Conservation (phyloP, 1,140 invertebrate genomes). For the Phymastichus coffea region DNA sequence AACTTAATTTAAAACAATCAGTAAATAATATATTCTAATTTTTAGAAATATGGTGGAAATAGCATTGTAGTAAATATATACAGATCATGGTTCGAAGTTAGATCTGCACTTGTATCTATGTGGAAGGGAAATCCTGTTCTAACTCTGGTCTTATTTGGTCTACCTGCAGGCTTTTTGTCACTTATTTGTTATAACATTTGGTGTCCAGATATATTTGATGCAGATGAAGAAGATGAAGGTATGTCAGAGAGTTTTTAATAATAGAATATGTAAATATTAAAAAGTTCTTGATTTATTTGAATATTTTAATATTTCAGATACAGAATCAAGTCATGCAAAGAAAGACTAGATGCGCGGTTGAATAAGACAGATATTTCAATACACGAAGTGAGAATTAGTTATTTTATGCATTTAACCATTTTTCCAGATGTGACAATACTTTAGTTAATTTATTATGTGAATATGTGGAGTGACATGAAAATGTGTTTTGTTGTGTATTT, state of each 20-base stretch:
- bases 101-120: slow-evolving; percentile 75
- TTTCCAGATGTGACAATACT: slow-evolving; percentile 2
- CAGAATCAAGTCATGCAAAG: slow-evolving; percentile 46
- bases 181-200: slow-evolving; percentile 92
- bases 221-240: slow-evolving; percentile 78
- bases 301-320: slow-evolving; percentile 36
- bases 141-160: slow-evolving; percentile 82
- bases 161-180: slow-evolving; percentile 88
- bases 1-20: not conserved
- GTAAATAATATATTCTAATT: slow-evolving; percentile 28
- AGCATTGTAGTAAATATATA: slow-evolving; percentile 70
- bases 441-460: slow-evolving; percentile 13
- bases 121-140: slow-evolving; percentile 89
- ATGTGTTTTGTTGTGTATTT: slow-evolving; percentile 12
- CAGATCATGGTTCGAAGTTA: slow-evolving; percentile 75
- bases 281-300: slow-evolving; percentile 15
- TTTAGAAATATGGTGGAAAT: slow-evolving; percentile 80
- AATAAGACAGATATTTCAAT: not conserved
- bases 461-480: slow-evolving; percentile 13
- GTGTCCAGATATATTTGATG: slow-evolving; percentile 90
- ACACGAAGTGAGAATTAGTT: slow-evolving; percentile 4
- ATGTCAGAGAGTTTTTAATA: slow-evolving; percentile 33
- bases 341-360: slow-evolving; percentile 42
- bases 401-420: slow-evolving; percentile 12
- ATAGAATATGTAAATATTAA: slow-evolving; percentile 11